Evolutionary conservation across 2,113 vertebrate species (phyloP).

Genomic region (Centrocercus urophasianus): DNA sequence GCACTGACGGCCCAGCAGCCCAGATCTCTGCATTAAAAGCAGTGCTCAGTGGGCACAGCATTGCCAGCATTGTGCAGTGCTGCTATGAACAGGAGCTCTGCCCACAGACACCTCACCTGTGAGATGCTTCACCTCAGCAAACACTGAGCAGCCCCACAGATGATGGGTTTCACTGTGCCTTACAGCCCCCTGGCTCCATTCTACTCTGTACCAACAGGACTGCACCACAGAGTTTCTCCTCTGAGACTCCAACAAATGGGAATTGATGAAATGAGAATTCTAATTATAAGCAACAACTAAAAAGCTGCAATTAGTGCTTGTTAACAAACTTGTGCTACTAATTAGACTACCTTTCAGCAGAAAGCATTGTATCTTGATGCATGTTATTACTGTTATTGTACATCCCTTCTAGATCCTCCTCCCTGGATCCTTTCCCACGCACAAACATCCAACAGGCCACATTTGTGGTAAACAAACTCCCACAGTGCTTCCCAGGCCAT

Average conservation of each 20-base stretch:
- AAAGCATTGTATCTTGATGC: background rate
- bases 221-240: background rate
- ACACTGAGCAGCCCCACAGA: background rate
- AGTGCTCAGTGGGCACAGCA: background rate
- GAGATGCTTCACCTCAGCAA: background rate
- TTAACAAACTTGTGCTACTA: background rate
- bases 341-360: background rate
- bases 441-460: background rate
- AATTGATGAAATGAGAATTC: background rate
- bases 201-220: background rate
- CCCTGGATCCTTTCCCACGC: background rate
- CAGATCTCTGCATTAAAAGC: background rate
- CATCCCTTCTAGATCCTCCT: background rate
- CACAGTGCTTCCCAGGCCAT: background rate
- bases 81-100: background rate
- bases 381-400: background rate
- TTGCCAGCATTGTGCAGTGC: background rate
- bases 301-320: background rate
- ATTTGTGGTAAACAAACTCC: background rate
- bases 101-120: background rate
- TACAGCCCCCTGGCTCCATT: background rate
- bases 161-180: background rate
- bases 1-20: background rate
- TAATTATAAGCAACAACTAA: background rate
- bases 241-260: background rate